Percentiles rank a stretch among this genome's conserved stretches.
Evolutionary conservation across 2,113 vertebrate genomes (phyloP).

Genomic region (Isurus oxyrinchus): DNA sequence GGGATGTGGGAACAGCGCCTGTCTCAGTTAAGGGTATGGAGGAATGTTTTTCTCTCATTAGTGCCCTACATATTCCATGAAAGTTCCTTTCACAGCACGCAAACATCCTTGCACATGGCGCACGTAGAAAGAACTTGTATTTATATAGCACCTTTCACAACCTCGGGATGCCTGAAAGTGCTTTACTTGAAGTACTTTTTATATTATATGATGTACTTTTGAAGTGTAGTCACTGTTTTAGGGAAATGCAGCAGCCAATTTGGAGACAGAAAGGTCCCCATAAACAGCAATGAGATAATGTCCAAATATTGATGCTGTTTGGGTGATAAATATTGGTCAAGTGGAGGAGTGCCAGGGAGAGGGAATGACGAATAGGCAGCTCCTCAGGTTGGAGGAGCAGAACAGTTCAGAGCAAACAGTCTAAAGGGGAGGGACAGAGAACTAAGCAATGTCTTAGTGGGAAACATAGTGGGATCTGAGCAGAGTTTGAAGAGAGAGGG

Average conservation of each 20-base stretch:
- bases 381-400: background rate
- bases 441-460: background rate
- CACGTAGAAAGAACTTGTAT: background rate
- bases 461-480: background rate
- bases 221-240: background rate
- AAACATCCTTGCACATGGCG: background rate
- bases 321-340: background rate
- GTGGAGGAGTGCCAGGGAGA: background rate
- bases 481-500: background rate
- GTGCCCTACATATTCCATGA: background rate
- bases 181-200: background rate
- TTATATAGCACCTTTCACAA: background rate
- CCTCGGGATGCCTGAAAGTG: background rate
- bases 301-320: background rate
- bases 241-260: background rate
- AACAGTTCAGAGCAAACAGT: background rate
- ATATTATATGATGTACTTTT: background rate
- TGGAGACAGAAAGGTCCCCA: background rate
- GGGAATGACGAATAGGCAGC: background rate
- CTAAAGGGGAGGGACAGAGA: background rate
- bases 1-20: background rate
- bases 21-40: background rate
- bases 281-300: background rate
- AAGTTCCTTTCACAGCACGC: background rate
- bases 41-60: conserved; percentile 7